These are phyloP conservation scores for Tamias sibiricus DNA, from an alignment of 2,113 vertebrate species.

Conservation along the genomic window DNA sequence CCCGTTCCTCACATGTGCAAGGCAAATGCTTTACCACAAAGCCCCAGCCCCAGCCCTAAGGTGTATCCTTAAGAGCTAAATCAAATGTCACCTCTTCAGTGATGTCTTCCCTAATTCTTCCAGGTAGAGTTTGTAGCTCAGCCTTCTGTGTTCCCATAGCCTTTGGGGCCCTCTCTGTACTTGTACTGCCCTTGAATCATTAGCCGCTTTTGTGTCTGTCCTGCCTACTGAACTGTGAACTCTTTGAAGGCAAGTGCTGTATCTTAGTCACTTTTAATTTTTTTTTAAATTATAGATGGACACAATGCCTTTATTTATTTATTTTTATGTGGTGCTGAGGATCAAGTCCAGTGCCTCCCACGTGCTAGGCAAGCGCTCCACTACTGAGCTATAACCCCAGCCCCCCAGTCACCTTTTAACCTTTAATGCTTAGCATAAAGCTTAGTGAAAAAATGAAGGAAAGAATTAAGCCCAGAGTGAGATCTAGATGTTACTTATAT, in stretches of 20 bases:
- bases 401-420: not conserved
- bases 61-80: not conserved
- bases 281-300: too few species aligned
- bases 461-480: not conserved
- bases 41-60: too few species aligned
- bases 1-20: too few species aligned
- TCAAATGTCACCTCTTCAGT: not conserved
- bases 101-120: not conserved
- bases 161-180: not conserved
- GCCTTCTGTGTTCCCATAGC: not conserved
- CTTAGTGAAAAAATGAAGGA: not conserved
- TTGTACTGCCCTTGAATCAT: not conserved
- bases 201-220: not conserved
- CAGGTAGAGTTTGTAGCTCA: not conserved
- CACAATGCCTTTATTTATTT: too few species aligned
- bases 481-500: not conserved
- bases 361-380: too few species aligned
- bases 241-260: constrained; percentile 3
- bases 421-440: not conserved
- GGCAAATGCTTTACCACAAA: too few species aligned
- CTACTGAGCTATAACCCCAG: too few species aligned
- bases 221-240: not conserved
- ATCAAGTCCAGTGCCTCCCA: too few species aligned
- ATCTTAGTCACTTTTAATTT: not conserved
- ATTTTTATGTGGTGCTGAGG: too few species aligned